These are phyloP conservation scores for Otis tarda DNA, from an alignment of 2,113 vertebrate genomes.

Conservation along the genomic window DNA sequence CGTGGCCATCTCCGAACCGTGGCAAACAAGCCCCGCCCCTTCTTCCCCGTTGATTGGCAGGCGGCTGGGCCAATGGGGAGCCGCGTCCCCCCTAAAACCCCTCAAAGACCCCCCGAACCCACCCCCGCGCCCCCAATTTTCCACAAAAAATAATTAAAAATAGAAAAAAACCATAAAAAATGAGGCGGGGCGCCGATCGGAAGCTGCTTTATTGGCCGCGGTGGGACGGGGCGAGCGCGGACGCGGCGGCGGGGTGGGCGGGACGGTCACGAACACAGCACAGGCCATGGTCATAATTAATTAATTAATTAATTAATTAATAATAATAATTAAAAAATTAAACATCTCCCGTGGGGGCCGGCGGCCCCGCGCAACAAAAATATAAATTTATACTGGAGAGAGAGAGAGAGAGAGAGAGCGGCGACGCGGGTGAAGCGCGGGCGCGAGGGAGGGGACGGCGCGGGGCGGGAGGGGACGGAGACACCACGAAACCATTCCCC, in stretches of 20 bases:
- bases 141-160: no score
- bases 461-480: neutral
- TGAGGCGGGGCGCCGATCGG: neutral
- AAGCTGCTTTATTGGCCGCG: neutral
- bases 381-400: neutral
- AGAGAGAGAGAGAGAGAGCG: neutral
- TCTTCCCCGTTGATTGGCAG: neutral
- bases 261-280: neutral
- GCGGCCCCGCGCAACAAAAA: conserved; percentile 6
- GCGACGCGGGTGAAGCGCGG: neutral
- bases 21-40: neutral
- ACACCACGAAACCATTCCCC: no score
- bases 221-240: neutral
- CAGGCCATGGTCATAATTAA: neutral
- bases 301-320: neutral
- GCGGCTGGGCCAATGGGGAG: neutral
- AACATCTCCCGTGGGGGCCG: neutral
- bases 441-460: neutral
- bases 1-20: no score
- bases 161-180: no score
- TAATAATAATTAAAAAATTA: neutral
- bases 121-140: no score
- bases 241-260: neutral
- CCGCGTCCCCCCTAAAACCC: no score
- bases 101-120: no score